These are phyloP conservation scores for Hemiprocne comata DNA, from an alignment of 2,113 vertebrate species.

Conservation along the genomic window DNA sequence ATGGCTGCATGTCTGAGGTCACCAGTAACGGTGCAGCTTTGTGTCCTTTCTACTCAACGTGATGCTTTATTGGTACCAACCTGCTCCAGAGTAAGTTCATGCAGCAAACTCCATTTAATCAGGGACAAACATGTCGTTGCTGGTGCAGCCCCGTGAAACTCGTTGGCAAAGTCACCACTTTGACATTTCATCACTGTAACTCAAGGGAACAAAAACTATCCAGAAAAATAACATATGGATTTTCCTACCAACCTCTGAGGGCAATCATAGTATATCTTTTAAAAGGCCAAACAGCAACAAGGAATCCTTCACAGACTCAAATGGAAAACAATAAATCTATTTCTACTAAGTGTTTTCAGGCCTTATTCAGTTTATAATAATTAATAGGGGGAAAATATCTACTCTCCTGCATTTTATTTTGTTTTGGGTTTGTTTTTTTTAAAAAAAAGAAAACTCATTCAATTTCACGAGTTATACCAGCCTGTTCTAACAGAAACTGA, in stretches of 20 bases:
- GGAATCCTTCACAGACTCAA: not conserved
- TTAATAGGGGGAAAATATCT: not conserved
- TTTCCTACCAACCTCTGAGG: not conserved
- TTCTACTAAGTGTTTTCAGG: not conserved
- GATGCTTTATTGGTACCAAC: not conserved
- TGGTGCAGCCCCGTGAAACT: not conserved
- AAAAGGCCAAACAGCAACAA: not conserved
- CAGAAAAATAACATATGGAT: not conserved
- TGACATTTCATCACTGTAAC: not conserved
- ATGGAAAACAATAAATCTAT: not conserved
- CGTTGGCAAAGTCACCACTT: not conserved
- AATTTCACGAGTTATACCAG: slow-evolving; percentile 4
- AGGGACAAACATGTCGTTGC: not conserved
- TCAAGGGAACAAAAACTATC: not conserved
- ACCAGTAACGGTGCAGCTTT: not conserved
- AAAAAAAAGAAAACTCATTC: not conserved
- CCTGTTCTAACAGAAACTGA: slow-evolving; percentile 8
- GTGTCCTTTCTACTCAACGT: not conserved
- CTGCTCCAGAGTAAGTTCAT: not conserved
- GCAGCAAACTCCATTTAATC: not conserved
- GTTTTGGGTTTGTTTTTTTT: not conserved
- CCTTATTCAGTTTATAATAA: not conserved
- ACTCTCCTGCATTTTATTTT: not conserved
- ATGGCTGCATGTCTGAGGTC: not conserved
- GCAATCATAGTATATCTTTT: not conserved